phyloP scores from a whole-genome alignment of 2,888 invertebrate species.

The Gari tellinella region DNA sequence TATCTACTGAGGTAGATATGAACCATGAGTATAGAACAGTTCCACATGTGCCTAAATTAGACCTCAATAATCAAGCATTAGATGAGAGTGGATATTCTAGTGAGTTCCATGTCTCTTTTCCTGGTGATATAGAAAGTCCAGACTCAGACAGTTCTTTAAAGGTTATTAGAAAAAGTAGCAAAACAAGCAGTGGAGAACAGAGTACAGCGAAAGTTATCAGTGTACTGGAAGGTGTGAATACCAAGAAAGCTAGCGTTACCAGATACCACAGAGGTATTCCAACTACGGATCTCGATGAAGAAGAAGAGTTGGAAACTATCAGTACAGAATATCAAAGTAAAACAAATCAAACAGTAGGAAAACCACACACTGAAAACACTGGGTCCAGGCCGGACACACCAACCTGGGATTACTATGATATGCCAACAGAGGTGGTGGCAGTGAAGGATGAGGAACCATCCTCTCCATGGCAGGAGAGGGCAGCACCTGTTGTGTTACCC shows the following conservation, averaged over 20 bases:
- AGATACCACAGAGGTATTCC: conserved; percentile 24
- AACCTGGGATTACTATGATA: conserved; percentile 77
- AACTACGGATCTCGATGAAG: conserved; percentile 32
- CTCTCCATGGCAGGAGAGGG: conserved; percentile 43
- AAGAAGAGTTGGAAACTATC: conserved; percentile 15
- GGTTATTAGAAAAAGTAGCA: neutral
- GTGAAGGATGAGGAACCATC: conserved; percentile 19
- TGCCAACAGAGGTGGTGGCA: conserved; percentile 54
- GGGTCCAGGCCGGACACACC: conserved; percentile 74
- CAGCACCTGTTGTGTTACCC: conserved; percentile 63
- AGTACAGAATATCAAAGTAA: conserved; percentile 5
- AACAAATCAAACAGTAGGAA: conserved; percentile 8
- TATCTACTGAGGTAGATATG: conserved; percentile 52
- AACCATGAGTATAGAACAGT: conserved; percentile 13
- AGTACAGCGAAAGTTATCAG: conserved; percentile 3
- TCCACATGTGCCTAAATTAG: conserved; percentile 47
- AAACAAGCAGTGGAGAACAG: neutral
- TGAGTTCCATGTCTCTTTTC: conserved; percentile 48
- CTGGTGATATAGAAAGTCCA: conserved; percentile 52
- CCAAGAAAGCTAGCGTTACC: conserved; percentile 3
- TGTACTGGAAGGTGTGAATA: conserved; percentile 18
- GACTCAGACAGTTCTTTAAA: conserved; percentile 37
- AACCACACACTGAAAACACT: conserved; percentile 28
- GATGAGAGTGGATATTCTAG: conserved; percentile 61
- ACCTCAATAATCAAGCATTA: conserved; percentile 29